These are phyloP conservation scores for Centropyge bicolor DNA, from an alignment of 2,797 vertebrate genomes.

Conservation along the genomic window DNA sequence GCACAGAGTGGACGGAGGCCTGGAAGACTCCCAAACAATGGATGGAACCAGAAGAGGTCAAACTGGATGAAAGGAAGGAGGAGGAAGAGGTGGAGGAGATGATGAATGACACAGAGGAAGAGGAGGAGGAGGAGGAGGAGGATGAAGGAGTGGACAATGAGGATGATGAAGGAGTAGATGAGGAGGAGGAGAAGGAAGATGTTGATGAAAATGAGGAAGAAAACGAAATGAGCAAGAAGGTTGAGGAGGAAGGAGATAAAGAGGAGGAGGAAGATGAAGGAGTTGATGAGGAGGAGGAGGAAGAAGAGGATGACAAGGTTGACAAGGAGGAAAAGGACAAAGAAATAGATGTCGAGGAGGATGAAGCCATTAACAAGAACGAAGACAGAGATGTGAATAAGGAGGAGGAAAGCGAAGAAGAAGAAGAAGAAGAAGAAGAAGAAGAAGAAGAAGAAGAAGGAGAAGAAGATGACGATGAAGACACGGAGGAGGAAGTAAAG, in stretches of 20 bases:
- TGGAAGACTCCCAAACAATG: constrained; percentile 58
- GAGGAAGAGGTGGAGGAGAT: background rate
- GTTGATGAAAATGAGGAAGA: background rate
- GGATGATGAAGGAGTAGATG: constrained; percentile 9
- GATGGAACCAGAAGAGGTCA: constrained; percentile 3
- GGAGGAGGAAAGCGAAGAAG: background rate
- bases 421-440: background rate
- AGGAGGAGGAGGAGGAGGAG: background rate
- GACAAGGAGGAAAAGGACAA: background rate
- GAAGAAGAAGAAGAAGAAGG: background rate
- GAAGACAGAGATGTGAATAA: background rate
- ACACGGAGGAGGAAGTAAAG: background rate
- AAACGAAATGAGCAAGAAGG: background rate
- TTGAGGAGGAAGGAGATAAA: background rate
- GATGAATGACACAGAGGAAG: background rate
- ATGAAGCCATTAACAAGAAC: background rate
- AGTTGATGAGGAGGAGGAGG: background rate
- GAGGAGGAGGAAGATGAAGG: background rate
- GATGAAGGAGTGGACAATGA: background rate
- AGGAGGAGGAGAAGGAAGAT: background rate
- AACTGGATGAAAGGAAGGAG: background rate
- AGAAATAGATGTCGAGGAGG: background rate
- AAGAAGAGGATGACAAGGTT: background rate
- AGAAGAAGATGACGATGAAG: too few relatives aligned
- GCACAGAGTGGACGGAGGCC: constrained; percentile 55